phyloP scores from a whole-genome alignment of 2,797 vertebrate genomes.

The Cygnus olor region DNA sequence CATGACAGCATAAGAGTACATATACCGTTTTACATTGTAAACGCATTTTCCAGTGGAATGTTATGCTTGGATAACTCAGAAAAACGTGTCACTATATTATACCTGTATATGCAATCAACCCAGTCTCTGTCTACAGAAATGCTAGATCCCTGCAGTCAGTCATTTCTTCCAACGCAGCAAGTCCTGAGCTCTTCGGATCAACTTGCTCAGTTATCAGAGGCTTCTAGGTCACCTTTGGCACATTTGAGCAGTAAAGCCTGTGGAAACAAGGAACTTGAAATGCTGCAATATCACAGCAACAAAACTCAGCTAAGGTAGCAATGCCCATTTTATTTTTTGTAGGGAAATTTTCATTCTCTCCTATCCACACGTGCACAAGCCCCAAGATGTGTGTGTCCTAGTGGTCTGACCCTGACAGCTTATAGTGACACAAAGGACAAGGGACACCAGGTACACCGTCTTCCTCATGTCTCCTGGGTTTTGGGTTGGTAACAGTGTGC shows the following conservation, averaged over 20 bases:
- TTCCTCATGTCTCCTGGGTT: neutral
- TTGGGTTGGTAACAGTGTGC: neutral
- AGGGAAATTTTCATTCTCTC: neutral
- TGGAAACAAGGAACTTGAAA: neutral
- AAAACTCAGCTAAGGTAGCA: neutral
- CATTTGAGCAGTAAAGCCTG: neutral
- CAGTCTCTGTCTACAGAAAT: neutral
- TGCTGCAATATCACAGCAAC: neutral
- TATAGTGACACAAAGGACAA: neutral
- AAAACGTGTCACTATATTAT: neutral
- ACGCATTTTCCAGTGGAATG: neutral
- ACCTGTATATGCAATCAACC: neutral
- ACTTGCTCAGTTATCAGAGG: neutral
- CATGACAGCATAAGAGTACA: neutral
- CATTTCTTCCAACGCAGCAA: neutral
- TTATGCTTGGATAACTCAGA: neutral
- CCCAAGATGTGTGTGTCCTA: neutral
- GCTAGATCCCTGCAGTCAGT: neutral
- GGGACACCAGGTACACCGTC: neutral
- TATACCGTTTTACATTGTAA: neutral
- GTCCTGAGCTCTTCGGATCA: neutral
- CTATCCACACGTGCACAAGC: neutral
- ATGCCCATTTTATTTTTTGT: neutral
- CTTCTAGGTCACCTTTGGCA: neutral
- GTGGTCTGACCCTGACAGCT: neutral